A percentile compares a stretch with the other conserved stretches of the same genome.
These are phyloP conservation scores for Drosophila sucinea DNA, from an alignment of 1,140 invertebrate species.

Conservation along the genomic window DNA sequence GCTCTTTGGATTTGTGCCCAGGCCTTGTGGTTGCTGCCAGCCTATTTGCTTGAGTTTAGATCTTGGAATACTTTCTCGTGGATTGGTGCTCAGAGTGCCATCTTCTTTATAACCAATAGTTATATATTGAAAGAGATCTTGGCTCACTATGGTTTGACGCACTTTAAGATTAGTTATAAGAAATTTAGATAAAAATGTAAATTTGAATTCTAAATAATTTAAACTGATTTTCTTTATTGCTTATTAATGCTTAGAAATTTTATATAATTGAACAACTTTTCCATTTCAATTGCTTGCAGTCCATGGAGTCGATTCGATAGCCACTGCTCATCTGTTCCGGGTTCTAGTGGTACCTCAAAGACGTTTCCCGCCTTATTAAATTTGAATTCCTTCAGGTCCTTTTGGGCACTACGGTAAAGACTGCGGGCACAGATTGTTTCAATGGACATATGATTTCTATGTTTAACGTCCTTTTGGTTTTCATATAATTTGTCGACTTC, in stretches of 20 bases:
- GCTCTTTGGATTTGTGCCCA: conserved; percentile 91
- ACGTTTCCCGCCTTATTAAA: conserved; percentile 28
- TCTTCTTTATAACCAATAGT: conserved; percentile 91
- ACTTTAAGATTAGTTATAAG: conserved; percentile 62
- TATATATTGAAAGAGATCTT: conserved; percentile 89
- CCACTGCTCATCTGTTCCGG: not conserved
- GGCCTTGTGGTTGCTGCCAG: conserved; percentile 93
- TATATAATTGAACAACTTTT: conserved; percentile 26
- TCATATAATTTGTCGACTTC: conserved; percentile 11
- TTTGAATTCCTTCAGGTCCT: conserved; percentile 9
- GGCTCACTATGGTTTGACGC: conserved; percentile 84
- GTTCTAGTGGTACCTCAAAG: conserved; percentile 13
- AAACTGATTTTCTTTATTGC: conserved; percentile 1
- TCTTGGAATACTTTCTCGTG: conserved; percentile 91
- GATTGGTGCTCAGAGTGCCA: conserved; percentile 90
- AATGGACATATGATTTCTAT: not conserved
- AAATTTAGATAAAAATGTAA: conserved; percentile 53
- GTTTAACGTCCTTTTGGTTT: conserved; percentile 14
- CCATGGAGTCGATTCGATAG: not conserved
- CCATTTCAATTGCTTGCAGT: conserved; percentile 1
- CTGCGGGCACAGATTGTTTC: conserved; percentile 10
- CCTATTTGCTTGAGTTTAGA: conserved; percentile 96
- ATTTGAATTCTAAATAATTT: conserved; percentile 17
- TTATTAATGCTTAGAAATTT: conserved; percentile 28
- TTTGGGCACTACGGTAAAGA: conserved; percentile 11